A percentile compares a stretch with the other conserved stretches of the same genome.
Evolutionary conservation across 1,140 invertebrate genomes (phyloP).

Genomic region (Zelostemma sp.): DNA sequence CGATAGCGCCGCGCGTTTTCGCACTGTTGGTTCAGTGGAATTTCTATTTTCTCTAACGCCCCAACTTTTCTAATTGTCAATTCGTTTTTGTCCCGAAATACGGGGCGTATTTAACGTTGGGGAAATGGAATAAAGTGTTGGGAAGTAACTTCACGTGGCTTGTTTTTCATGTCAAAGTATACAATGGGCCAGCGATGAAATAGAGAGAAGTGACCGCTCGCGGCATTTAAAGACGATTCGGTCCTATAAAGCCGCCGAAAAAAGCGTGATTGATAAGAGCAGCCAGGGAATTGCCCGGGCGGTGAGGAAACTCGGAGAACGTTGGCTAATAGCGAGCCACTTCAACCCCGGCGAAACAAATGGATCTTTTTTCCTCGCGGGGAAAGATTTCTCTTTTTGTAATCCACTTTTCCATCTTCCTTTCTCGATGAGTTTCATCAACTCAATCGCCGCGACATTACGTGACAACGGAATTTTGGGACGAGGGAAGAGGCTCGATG

Average conservation of each 20-base stretch:
- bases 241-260: slow-evolving; percentile 40
- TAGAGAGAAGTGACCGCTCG: slow-evolving; percentile 36
- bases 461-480: too few species aligned
- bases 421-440: slow-evolving; percentile 10
- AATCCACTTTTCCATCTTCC: slow-evolving; percentile 10
- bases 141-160: slow-evolving; percentile 36
- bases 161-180: slow-evolving; percentile 16
- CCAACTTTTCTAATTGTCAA: slow-evolving; percentile 3
- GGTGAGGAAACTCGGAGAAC: slow-evolving; percentile 29
- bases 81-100: neutral
- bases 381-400: slow-evolving; percentile 34
- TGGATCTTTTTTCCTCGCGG: slow-evolving; percentile 43
- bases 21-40: slow-evolving; percentile 31
- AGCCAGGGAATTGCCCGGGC: slow-evolving; percentile 25
- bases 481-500: neutral
- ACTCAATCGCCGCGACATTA: slow-evolving; percentile 10
- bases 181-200: slow-evolving; percentile 26
- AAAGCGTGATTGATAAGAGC: slow-evolving; percentile 58
- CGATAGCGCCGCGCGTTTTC: slow-evolving; percentile 39
- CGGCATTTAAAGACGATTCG: slow-evolving; percentile 50
- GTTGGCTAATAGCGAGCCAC: slow-evolving; percentile 38
- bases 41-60: slow-evolving; percentile 32
- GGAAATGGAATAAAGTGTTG: slow-evolving; percentile 24
- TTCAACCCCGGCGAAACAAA: slow-evolving; percentile 36
- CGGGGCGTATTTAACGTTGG: neutral